phyloP scores from a whole-genome alignment of 2,888 invertebrate species.

The Andrena bucephala region DNA sequence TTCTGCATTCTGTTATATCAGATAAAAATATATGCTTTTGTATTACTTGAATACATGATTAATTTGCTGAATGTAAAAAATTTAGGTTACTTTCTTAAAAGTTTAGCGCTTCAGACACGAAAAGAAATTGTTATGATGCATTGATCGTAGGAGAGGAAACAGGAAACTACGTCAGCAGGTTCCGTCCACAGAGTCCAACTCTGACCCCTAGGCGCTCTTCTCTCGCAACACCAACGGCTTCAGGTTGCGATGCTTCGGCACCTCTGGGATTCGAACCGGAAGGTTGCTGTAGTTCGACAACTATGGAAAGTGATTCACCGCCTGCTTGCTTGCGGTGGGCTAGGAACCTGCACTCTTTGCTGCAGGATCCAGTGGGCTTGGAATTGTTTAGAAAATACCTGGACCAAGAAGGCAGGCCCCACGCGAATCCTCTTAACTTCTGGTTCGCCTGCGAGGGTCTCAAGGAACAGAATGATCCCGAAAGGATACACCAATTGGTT shows the following conservation, averaged over 20 bases:
- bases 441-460: conserved; percentile 97
- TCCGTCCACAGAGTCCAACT: conserved; percentile 83
- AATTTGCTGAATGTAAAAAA: not conserved
- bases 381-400: conserved; percentile 94
- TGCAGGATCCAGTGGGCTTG: conserved; percentile 95
- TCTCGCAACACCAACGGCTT: conserved; percentile 77
- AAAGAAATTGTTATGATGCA: not conserved
- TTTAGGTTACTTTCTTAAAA: conserved; percentile 19
- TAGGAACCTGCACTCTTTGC: conserved; percentile 92
- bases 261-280: conserved; percentile 87
- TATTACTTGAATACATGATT: not conserved
- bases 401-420: conserved; percentile 91
- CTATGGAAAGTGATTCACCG: conserved; percentile 85
- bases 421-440: conserved; percentile 94
- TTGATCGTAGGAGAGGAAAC: conserved; percentile 82
- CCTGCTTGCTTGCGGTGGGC: conserved; percentile 96
- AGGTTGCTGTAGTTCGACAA: conserved; percentile 86
- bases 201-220: conserved; percentile 85
- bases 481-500: conserved; percentile 90
- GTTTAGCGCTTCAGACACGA: not conserved
- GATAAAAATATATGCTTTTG: too few species aligned
- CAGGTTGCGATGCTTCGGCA: conserved; percentile 83
- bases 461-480: conserved; percentile 92
- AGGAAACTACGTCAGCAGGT: conserved; percentile 80
- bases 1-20: too few species aligned